A percentile compares a stretch with the other conserved stretches of the same genome.
Conservation (phyloP, 2,113 vertebrate genomes). For the Istiophorus platypterus region DNA sequence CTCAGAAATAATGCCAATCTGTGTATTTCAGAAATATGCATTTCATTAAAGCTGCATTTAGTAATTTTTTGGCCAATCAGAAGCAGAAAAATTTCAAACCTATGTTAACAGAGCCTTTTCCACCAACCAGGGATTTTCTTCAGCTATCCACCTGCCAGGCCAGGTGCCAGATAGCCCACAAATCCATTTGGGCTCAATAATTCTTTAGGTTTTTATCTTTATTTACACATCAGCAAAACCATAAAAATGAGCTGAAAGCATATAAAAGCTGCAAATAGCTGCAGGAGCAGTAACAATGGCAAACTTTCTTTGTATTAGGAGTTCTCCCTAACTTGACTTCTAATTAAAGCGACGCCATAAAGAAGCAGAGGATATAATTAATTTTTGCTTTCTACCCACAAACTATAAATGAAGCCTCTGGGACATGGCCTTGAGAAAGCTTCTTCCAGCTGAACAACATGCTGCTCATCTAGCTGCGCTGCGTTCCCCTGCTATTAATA, state of each 20-base stretch:
- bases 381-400: not conserved
- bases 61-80: too few relatives aligned
- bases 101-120: too few relatives aligned
- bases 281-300: not conserved
- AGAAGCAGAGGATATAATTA: not conserved
- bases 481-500: slow-evolving; percentile 4
- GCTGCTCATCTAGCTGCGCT: not conserved
- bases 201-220: not conserved
- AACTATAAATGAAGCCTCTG: not conserved
- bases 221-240: not conserved
- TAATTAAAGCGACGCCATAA: not conserved
- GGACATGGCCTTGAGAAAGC: not conserved
- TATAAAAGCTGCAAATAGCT: not conserved
- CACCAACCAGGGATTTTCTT: too few relatives aligned
- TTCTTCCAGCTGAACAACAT: not conserved
- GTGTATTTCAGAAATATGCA: too few relatives aligned
- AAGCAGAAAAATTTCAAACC: too few relatives aligned
- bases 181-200: too few relatives aligned
- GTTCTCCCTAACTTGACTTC: not conserved
- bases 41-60: too few relatives aligned
- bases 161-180: not conserved
- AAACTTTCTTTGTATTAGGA: not conserved
- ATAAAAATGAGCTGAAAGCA: not conserved
- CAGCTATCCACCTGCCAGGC: too few relatives aligned
- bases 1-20: too few relatives aligned